Conservation (phyloP, 2,113 vertebrate species). For the Paradoxurus hermaphroditus region DNA sequence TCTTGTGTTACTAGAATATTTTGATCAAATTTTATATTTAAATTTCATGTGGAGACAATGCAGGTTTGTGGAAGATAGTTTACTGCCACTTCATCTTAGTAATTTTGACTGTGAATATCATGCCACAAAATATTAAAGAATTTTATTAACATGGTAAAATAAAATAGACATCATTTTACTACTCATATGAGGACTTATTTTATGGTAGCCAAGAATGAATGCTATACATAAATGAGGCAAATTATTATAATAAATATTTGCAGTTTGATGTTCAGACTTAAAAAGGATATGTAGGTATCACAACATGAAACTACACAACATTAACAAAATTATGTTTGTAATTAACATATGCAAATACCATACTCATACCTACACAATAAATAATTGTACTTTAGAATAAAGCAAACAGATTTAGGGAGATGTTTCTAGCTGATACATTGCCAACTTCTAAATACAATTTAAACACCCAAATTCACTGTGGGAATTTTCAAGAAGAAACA, state of each 20-base stretch:
- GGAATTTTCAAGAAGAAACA: not conserved
- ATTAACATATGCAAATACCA: not conserved
- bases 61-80: not conserved
- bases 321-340: not conserved
- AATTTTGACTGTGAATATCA: not conserved
- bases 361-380: not conserved
- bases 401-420: not conserved
- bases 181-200: not conserved
- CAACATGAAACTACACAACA: not conserved
- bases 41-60: not conserved
- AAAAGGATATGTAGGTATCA: not conserved
- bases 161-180: not conserved
- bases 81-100: not conserved
- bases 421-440: not conserved
- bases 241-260: slow-evolving; percentile 6
- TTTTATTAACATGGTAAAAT: not conserved
- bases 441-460: not conserved
- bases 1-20: not conserved
- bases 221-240: not conserved
- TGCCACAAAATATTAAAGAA: not conserved
- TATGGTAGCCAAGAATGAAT: not conserved
- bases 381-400: not conserved
- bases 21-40: not conserved
- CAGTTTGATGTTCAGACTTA: not conserved
- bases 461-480: slow-evolving; percentile 15